Conservation (phyloP, 2,888 invertebrate species). For the Meganola albula region DNA sequence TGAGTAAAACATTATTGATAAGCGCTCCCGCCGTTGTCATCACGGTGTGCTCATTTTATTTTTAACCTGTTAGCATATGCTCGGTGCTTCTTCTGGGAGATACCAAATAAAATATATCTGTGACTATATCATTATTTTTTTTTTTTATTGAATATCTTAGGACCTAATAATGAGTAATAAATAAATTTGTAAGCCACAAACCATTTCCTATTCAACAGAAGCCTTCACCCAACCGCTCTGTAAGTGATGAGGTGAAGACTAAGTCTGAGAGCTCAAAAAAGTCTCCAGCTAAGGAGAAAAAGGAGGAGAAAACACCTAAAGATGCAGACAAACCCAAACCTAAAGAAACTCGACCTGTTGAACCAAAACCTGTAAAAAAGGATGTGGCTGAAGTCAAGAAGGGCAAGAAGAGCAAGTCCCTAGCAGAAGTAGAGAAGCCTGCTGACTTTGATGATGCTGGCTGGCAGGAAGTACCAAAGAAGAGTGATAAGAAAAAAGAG, state of each 20-base stretch:
- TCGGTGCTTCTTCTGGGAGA: conserved; percentile 41
- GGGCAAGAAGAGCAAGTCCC: conserved; percentile 78
- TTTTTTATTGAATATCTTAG: too few species aligned
- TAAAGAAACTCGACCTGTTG: conserved; percentile 54
- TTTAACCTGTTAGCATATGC: conserved; percentile 69
- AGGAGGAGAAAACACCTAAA: conserved; percentile 76
- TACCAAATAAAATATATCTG: conserved; percentile 20
- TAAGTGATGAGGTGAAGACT: conserved; percentile 75
- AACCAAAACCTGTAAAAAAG: conserved; percentile 58
- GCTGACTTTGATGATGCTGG: conserved; percentile 85
- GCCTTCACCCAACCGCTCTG: conserved; percentile 80
- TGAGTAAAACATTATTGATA: conserved; percentile 52
- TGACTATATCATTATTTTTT: conserved; percentile 4
- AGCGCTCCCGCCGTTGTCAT: conserved; percentile 41
- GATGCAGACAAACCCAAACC: conserved; percentile 71
- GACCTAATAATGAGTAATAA: conserved; percentile 1
- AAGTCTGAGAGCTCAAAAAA: conserved; percentile 79
- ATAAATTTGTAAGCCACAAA: too few species aligned
- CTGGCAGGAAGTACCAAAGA: conserved; percentile 84
- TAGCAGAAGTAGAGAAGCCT: conserved; percentile 80
- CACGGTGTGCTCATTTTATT: conserved; percentile 67
- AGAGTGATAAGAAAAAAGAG: conserved; percentile 86
- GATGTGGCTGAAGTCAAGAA: conserved; percentile 67
- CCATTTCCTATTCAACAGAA: conserved; percentile 60
- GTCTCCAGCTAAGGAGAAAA: conserved; percentile 73